Evolutionary conservation across 2,113 vertebrate species (phyloP).

Genomic region (Dryoscopus gambensis): DNA sequence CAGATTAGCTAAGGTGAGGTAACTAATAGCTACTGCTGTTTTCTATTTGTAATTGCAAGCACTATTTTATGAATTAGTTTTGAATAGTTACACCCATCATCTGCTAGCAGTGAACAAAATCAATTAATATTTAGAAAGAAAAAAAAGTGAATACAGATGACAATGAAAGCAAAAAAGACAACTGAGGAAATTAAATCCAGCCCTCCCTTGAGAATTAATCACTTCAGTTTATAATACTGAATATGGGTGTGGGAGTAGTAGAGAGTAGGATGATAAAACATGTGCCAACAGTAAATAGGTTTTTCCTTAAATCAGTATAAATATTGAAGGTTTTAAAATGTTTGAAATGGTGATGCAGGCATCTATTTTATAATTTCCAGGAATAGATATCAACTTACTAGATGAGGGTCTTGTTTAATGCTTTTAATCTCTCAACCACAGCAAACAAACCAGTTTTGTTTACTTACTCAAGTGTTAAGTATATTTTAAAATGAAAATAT

Average conservation of each 20-base stretch:
- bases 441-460: conserved; percentile 30
- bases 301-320: neutral
- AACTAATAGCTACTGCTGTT: neutral
- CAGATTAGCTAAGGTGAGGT: neutral
- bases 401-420: neutral
- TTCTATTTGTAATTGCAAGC: neutral
- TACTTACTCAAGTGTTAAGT: conserved; percentile 7
- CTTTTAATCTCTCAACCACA: conserved; percentile 25
- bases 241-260: neutral
- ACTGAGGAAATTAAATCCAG: neutral
- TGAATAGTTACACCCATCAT: neutral
- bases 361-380: conserved; percentile 2
- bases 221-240: neutral
- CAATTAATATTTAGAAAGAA: neutral
- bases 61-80: neutral
- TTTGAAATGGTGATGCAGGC: neutral
- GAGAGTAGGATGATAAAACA: neutral
- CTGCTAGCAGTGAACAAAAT: neutral
- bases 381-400: neutral
- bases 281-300: neutral
- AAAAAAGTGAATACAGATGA: neutral
- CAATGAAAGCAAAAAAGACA: neutral
- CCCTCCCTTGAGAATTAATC: neutral
- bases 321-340: neutral
- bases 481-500: conserved; percentile 6